These are phyloP conservation scores for Discoglossus pictus DNA, from an alignment of 2,797 vertebrate species.

Conservation along the genomic window DNA sequence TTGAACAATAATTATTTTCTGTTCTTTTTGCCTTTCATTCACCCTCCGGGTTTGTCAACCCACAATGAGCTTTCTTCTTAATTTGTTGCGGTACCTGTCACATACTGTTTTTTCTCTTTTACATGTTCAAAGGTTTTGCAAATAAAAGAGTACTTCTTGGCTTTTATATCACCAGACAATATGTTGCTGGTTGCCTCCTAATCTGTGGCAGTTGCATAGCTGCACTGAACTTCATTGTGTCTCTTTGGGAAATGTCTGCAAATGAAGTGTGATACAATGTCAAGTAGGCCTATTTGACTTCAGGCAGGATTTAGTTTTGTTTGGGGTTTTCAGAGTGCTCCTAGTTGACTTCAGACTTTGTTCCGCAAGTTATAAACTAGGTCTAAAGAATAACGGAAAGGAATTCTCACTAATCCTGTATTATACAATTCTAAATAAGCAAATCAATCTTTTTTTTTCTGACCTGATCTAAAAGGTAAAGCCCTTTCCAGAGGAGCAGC, in stretches of 20 bases:
- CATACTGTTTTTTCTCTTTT: conserved; percentile 43
- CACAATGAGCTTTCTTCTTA: conserved; percentile 24
- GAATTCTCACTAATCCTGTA: conserved; percentile 65
- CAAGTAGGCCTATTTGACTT: conserved; percentile 62
- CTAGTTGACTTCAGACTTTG: conserved; percentile 59
- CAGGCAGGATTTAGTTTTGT: conserved; percentile 61
- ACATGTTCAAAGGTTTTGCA: conserved; percentile 52
- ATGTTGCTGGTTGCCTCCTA: conserved; percentile 48
- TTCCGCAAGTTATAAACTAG: conserved; percentile 60
- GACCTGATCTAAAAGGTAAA: conserved; percentile 75
- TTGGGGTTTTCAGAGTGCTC: conserved; percentile 57
- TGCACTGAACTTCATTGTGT: conserved; percentile 60
- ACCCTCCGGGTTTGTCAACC: conserved; percentile 17
- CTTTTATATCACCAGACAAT: conserved; percentile 53
- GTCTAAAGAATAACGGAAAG: conserved; percentile 52
- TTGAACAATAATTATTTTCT: conserved; percentile 29
- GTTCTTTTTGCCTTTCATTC: conserved; percentile 37
- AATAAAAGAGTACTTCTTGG: conserved; percentile 45
- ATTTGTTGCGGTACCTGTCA: conserved; percentile 45
- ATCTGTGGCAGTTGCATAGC: conserved; percentile 61
- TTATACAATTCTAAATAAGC: conserved; percentile 63
- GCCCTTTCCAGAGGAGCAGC: conserved; percentile 65
- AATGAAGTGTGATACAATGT: conserved; percentile 58
- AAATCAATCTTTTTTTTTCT: conserved; percentile 65
- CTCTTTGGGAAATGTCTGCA: conserved; percentile 59